These are phyloP conservation scores for Larimichthys polyactis DNA, from an alignment of 2,113 vertebrate species.

Conservation along the genomic window DNA sequence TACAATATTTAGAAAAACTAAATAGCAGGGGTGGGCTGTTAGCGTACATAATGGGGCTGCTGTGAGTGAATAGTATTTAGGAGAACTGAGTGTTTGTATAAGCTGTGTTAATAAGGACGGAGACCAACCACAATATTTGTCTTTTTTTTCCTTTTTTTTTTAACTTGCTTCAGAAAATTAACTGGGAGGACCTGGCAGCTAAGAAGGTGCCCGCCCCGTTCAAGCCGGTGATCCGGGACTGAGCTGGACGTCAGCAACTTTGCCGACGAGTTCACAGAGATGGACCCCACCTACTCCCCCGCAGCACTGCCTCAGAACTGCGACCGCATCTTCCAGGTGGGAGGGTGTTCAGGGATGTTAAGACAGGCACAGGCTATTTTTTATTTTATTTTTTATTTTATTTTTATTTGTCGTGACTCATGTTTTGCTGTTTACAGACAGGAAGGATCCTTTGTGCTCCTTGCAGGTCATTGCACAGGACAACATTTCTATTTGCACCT, in stretches of 20 bases:
- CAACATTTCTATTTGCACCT: conserved; percentile 26
- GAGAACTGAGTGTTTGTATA: conserved; percentile 12
- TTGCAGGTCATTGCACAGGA: conserved; percentile 50
- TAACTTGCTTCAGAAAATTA: conserved; percentile 88
- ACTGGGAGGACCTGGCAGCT: conserved; percentile 95
- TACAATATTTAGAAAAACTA: conserved; percentile 31
- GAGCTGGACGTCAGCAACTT: conserved; percentile 98
- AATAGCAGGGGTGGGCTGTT: conserved; percentile 20
- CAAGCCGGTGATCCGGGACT: conserved; percentile 95
- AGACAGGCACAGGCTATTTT: conserved; percentile 10
- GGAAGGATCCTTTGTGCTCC: conserved; percentile 34
- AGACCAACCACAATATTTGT: background rate
- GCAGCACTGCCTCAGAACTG: conserved; percentile 95
- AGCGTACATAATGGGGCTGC: background rate
- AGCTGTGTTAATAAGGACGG: background rate
- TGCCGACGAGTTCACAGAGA: conserved; percentile 98
- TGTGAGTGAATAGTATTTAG: conserved; percentile 1
- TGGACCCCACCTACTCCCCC: conserved; percentile 98
- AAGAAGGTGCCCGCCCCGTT: conserved; percentile 95
- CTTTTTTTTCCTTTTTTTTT: background rate
- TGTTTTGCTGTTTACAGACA: conserved; percentile 34
- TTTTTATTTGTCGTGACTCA: conserved; percentile 22
- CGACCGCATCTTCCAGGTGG: conserved; percentile 97
- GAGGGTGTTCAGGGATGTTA: background rate
- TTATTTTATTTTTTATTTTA: background rate